A percentile compares a stretch with the other conserved stretches of the same genome.
Conservation (phyloP, 2,113 vertebrate species). For the Perca fluviatilis region DNA sequence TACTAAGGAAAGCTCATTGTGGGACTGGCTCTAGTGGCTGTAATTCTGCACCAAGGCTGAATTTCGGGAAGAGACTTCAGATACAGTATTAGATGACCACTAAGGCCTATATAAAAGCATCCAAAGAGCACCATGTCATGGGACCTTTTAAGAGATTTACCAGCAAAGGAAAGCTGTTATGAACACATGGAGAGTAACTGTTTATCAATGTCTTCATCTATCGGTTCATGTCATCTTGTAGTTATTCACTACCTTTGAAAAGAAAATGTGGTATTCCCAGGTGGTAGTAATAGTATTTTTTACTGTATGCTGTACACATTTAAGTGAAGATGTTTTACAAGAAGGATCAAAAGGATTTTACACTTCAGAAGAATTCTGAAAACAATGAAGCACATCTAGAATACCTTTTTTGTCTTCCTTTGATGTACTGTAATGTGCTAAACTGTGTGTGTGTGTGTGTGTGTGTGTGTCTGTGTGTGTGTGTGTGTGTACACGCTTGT, state of each 20-base stretch:
- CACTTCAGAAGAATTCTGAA: background rate
- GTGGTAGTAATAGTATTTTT: background rate
- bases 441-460: too few relatives aligned
- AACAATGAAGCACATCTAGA: conserved; percentile 10
- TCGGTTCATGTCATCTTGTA: background rate
- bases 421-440: too few relatives aligned
- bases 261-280: background rate
- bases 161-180: background rate
- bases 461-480: too few relatives aligned
- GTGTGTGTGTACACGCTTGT: too few relatives aligned
- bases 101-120: too few relatives aligned
- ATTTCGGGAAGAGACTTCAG: too few relatives aligned
- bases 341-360: conserved; percentile 26
- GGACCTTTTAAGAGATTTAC: background rate
- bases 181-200: background rate
- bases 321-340: conserved; percentile 15
- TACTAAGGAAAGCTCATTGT: too few relatives aligned
- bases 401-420: background rate
- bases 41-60: too few relatives aligned
- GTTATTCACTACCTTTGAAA: background rate
- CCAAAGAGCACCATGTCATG: too few relatives aligned
- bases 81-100: too few relatives aligned
- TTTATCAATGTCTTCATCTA: conserved; percentile 9
- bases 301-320: background rate
- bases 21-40: too few relatives aligned